Evolutionary conservation across 2,797 vertebrate species (phyloP), one percentile per base, ranked within the genome.

Genomic region (Anisognathus igniventris): DNA sequence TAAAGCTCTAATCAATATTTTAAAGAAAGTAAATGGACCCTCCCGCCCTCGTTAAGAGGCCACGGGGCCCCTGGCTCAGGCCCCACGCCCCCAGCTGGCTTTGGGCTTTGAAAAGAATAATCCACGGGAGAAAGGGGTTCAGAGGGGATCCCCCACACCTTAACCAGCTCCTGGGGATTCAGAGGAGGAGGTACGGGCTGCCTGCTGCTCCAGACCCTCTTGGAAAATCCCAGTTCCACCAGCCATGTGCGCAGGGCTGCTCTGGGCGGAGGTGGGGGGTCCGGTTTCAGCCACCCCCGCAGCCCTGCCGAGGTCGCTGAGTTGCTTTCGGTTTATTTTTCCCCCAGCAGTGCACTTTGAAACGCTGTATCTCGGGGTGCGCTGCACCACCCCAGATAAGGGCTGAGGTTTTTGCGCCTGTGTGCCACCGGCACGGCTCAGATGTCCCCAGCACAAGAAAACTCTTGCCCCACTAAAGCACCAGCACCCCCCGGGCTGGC

Each of bases 1-100:
- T 90, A 93, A 97, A 93, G 90, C 90, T 25, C 95, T 92, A 90
- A 97, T 97, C 95, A 94, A 96, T 97, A 96, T 94, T 95, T 94
- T 94, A 94, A 95, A 95, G 96, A 94, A 95, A 95, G 93, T 90
- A 95, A 97, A 95, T 85, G 93, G 95, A 95, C 90, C 95, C 93
- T 88, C 45, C 86, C 2, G 37, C 92, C 61, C 89, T 92, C 39
- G 51, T 92, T 92, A 93, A 75, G 80, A 85, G 87, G 65, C 60
- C 21, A 2, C 22, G 3, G 56, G 57, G 86, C 48, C 90, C 85
- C 45, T 1, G 47, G 47, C 37, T 65, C 56, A 8, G 17, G 44
- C 88, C 64, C 62, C 4, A 28, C 28, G 24, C 67, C 78, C 78
- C 76, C 4, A 10, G 68, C n/a, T 56, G 48, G 58, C 88, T 65